phyloP scores from a whole-genome alignment of 2,113 vertebrate genomes.

The Benitochromis conjunctus region DNA sequence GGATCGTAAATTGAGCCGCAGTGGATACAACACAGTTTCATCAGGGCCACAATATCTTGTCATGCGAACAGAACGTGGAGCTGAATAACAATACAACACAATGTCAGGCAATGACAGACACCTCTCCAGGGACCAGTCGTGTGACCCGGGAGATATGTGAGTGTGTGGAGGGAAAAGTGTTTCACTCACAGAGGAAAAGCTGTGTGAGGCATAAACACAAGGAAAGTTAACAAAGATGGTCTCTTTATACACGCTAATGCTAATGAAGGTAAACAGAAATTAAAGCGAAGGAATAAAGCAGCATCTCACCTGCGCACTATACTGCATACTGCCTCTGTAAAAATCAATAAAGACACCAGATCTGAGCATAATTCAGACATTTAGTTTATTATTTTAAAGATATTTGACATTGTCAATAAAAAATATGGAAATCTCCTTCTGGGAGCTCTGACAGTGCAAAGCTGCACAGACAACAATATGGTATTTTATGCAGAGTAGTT shows the following conservation, averaged over 20 bases:
- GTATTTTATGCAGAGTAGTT: neutral
- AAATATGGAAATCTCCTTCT: neutral
- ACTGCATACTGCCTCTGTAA: neutral
- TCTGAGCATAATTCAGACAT: neutral
- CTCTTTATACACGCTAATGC: neutral
- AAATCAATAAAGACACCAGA: neutral
- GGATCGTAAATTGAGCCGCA: constrained; percentile 19
- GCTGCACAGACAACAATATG: neutral
- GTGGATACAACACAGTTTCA: constrained; percentile 7
- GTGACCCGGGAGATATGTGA: neutral
- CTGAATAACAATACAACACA: constrained; percentile 56
- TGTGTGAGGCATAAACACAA: neutral
- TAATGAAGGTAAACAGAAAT: neutral
- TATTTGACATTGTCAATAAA: neutral
- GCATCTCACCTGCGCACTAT: neutral
- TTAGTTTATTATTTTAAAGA: neutral
- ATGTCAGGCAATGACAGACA: constrained; percentile 61
- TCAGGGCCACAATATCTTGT: constrained; percentile 19
- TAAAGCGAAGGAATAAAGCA: neutral
- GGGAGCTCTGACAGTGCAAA: neutral
- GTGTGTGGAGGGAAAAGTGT: neutral
- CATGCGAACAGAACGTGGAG: constrained; percentile 19
- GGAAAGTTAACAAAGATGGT: neutral
- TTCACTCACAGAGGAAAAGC: neutral
- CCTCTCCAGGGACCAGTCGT: neutral